These are phyloP conservation scores for Alviniconcha strummeri DNA, from an alignment of 2,888 invertebrate genomes.

Conservation along the genomic window DNA sequence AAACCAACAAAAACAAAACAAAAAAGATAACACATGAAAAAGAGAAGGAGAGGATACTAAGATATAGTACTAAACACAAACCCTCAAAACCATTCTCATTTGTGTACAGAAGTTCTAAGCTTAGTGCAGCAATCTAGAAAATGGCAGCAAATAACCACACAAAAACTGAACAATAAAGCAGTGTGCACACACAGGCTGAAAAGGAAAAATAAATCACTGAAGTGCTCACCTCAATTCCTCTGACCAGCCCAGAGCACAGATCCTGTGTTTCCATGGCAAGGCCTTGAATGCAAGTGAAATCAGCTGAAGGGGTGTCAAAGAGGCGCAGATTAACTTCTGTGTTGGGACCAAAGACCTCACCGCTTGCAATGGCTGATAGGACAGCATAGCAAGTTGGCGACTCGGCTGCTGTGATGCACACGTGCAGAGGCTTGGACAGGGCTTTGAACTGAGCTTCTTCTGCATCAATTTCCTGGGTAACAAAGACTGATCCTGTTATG, in stretches of 20 bases:
- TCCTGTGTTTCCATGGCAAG: conserved; percentile 68
- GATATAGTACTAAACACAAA: no score
- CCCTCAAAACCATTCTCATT: no score
- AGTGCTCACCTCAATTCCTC: conserved; percentile 48
- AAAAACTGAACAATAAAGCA: no score
- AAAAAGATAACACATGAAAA: no score
- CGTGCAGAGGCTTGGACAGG: conserved; percentile 60
- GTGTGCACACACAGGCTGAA: no score
- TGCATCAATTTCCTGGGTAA: conserved; percentile 52
- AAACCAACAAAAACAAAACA: no score
- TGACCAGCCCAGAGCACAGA: conserved; percentile 58
- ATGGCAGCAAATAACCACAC: no score
- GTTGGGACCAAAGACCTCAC: conserved; percentile 63
- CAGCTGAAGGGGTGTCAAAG: conserved; percentile 38
- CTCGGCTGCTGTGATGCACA: conserved; percentile 69
- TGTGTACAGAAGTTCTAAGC: no score
- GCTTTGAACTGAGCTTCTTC: conserved; percentile 58
- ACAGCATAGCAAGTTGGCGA: conserved; percentile 57
- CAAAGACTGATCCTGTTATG: not conserved
- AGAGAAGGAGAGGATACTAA: no score
- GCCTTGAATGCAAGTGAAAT: conserved; percentile 56
- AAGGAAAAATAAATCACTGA: no score
- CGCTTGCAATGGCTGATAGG: conserved; percentile 44
- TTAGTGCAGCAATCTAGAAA: no score
- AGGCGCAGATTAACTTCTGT: conserved; percentile 64